Percentiles rank a stretch among this genome's conserved stretches.
Evolutionary conservation across 2,113 vertebrate species (phyloP).

Genomic region (Todiramphus saurophagus): DNA sequence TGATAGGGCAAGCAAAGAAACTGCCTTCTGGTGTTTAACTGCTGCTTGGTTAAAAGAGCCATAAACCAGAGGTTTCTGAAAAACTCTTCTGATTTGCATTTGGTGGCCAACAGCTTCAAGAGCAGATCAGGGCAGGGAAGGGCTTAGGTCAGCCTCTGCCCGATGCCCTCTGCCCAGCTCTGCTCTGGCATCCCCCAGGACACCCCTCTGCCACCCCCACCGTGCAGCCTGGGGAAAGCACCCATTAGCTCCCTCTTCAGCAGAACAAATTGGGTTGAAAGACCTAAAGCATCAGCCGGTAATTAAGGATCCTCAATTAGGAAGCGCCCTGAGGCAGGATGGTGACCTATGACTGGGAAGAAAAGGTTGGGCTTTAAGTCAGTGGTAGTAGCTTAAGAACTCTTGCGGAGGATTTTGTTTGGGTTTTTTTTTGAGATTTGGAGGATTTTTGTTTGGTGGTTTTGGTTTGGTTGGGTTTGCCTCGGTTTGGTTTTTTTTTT

Average conservation of each 20-base stretch:
- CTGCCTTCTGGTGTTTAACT: background rate
- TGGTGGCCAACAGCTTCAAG: background rate
- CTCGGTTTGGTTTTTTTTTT: background rate
- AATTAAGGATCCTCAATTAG: background rate
- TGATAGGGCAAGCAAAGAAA: background rate
- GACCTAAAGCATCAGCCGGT: background rate
- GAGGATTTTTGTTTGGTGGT: too few relatives aligned
- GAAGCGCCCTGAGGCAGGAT: background rate
- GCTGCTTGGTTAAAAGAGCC: background rate
- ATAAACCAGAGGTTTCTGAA: background rate
- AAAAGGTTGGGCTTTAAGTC: background rate
- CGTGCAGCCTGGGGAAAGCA: background rate
- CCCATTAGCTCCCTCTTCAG: background rate
- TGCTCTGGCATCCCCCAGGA: too few relatives aligned
- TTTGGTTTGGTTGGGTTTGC: background rate
- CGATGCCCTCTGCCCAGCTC: background rate
- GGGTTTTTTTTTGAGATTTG: background rate
- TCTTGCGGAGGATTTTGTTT: background rate
- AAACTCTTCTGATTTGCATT: background rate
- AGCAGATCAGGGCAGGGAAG: background rate
- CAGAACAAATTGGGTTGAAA: background rate
- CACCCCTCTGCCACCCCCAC: background rate
- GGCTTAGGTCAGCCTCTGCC: background rate
- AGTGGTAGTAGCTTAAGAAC: background rate
- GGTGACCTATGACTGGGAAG: background rate